Evolutionary conservation across 1,140 invertebrate species (phyloP).

Genomic region (Globodera rostochiensis): DNA sequence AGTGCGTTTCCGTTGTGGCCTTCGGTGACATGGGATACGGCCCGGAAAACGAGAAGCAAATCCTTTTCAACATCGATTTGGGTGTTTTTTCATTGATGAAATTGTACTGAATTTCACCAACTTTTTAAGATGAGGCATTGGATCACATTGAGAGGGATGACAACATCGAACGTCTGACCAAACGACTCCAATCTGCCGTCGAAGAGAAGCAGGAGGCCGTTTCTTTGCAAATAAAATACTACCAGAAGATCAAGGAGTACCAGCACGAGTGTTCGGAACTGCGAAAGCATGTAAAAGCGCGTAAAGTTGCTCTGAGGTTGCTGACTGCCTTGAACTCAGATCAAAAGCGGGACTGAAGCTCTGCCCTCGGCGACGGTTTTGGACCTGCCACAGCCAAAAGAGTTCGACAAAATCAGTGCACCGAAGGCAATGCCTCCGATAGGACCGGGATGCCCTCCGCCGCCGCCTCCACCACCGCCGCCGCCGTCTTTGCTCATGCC

Average conservation of each 20-base stretch:
- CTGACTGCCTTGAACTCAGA: conserved; percentile 30
- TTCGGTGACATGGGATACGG: conserved; percentile 31
- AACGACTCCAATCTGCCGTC: conserved; percentile 32
- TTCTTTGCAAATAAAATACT: conserved; percentile 37
- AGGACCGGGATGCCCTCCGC: conserved; percentile 12
- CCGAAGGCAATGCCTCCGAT: conserved; percentile 11
- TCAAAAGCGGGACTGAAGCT: conserved; percentile 2
- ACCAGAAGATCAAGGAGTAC: conserved; percentile 43
- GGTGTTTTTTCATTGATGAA: conserved; percentile 11
- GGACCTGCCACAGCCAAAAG: conserved; percentile 34
- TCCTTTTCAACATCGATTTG: conserved; percentile 27
- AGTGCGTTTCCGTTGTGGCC: conserved; percentile 24
- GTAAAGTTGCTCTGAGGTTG: conserved; percentile 10
- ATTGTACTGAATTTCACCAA: neutral
- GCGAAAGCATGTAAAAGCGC: conserved; percentile 37
- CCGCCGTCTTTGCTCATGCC: conserved; percentile 14
- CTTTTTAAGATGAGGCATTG: conserved; percentile 33
- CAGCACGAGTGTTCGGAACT: conserved; percentile 33
- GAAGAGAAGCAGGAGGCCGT: conserved; percentile 41
- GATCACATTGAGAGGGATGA: conserved; percentile 39
- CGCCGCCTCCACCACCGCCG: conserved; percentile 45
- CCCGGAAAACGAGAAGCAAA: conserved; percentile 29
- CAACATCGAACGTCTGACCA: conserved; percentile 17
- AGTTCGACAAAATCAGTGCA: conserved; percentile 4
- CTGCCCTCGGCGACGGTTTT: conserved; percentile 34